phyloP scores from a whole-genome alignment of 2,888 invertebrate genomes.

The Apodemia hepburni region DNA sequence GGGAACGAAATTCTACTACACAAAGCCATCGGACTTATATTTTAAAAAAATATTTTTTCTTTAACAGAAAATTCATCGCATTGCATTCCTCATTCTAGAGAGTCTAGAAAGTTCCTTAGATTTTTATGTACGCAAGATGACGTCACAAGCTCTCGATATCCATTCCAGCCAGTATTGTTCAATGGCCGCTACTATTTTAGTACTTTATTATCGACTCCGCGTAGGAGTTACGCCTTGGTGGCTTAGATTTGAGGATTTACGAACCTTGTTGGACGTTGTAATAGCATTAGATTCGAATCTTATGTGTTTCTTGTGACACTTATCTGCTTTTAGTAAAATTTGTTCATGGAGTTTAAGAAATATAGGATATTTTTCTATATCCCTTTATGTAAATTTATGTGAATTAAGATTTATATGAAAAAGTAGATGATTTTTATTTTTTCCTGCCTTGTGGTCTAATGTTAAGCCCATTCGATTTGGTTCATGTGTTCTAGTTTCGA shows the following conservation, averaged over 20 bases:
- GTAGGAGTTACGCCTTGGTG: not conserved
- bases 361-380: not conserved
- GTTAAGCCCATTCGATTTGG: too few species aligned
- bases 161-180: constrained; percentile 1
- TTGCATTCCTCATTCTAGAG: not conserved
- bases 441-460: too few species aligned
- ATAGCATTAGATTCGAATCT: not conserved
- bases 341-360: not conserved
- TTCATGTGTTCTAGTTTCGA: too few species aligned
- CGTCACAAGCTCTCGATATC: not conserved
- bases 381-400: not conserved
- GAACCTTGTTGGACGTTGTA: not conserved
- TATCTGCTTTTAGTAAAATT: constrained; percentile 2
- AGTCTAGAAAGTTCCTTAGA: not conserved
- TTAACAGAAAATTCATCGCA: too few species aligned
- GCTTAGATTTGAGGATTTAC: constrained; percentile 1
- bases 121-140: not conserved
- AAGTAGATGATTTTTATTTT: not conserved
- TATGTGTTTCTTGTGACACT: not conserved
- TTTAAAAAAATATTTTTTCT: not conserved
- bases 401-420: not conserved
- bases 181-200: constrained; percentile 1
- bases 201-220: constrained; percentile 1
- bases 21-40: not conserved
- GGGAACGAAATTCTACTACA: not conserved